These are phyloP conservation scores for Drosophila sp. DNA, from an alignment of 1,140 invertebrate species.

Conservation along the genomic window DNA sequence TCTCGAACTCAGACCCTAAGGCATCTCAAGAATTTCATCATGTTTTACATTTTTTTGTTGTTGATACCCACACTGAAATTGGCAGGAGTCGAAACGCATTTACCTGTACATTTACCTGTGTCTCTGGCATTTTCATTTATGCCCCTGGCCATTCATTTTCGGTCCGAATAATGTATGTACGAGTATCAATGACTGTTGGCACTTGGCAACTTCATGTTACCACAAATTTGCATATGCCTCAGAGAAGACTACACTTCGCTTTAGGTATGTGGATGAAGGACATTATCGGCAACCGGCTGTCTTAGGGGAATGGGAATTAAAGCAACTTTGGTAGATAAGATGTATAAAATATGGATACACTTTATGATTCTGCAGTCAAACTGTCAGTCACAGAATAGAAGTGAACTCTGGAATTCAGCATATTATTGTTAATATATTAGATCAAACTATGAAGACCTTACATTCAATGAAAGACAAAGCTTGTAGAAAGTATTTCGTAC, in stretches of 20 bases:
- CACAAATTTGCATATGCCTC: constrained; percentile 43
- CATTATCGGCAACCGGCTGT: too few species aligned
- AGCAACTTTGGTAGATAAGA: not conserved
- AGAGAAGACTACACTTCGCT: constrained; percentile 25
- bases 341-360: not conserved
- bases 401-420: too few species aligned
- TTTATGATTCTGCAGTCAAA: too few species aligned
- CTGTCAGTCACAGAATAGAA: too few species aligned
- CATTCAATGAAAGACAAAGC: too few species aligned
- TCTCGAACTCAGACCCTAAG: constrained; percentile 15
- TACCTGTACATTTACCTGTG: constrained; percentile 29
- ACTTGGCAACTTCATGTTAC: constrained; percentile 54
- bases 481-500: too few species aligned
- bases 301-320: not conserved
- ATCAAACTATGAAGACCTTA: too few species aligned
- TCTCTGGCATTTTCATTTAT: constrained; percentile 43
- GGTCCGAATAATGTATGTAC: constrained; percentile 52
- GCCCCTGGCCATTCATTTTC: constrained; percentile 31
- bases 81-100: constrained; percentile 12
- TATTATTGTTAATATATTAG: too few species aligned
- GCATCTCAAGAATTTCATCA: constrained; percentile 65
- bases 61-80: not conserved
- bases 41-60: constrained; percentile 23
- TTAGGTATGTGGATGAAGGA: not conserved
- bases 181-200: constrained; percentile 48